Base-by-base conservation (phyloP, 2,113 vertebrate species). In the Baryphthengus martii region DNA sequence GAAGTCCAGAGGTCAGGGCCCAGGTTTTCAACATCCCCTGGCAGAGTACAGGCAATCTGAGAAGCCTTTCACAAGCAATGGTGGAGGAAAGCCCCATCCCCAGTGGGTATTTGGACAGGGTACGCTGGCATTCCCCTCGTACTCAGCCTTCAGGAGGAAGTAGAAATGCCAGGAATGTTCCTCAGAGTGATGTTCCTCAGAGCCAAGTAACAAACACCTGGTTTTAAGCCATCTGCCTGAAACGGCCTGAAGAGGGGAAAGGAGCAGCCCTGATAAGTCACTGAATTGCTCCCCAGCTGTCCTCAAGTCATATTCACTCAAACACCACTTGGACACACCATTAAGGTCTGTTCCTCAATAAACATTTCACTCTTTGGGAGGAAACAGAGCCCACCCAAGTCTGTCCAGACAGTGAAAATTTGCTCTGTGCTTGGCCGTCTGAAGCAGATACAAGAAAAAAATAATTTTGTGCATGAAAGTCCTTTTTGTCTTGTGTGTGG, bases 311-410 rank as follows among this genome's bases (percentile, higher is more conserved):
- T 0, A 0, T n/a, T 90, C 49, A 62, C 55, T 86, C n/a, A 40
- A 88, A 47, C 26, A 74, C 10, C 55, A 47, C 80, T 80, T n/a
- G 21, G 33, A 71, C 7, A 63, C 37, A 37, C 71, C 39, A 16
- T 35, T 39, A 55, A 85, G 26, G 39, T 44, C 93, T 75, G n/a
- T 7, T 86, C 67, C 29, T 89, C 71, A 74, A 40, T 31, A 70
- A 94, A 87, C 47, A 59, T 76, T 91, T 79, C 29, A 25, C 24
- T 80, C 71, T 84, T 80, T 2, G 21, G 53, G 71, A 84, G 29
- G 74, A 95, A 71, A 10, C n/a, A 50, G 66, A 95, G 93, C 91
- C 96, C 96, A 95, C 95, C 94, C 96, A 97, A 80, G 88, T 83
- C 71, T 85, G 74, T 13, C 70, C 62, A 82, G 91, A 71, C 6